These are phyloP conservation scores for Malurus alboscapulatus DNA, from an alignment of 2,113 vertebrate species.

Conservation along the genomic window DNA sequence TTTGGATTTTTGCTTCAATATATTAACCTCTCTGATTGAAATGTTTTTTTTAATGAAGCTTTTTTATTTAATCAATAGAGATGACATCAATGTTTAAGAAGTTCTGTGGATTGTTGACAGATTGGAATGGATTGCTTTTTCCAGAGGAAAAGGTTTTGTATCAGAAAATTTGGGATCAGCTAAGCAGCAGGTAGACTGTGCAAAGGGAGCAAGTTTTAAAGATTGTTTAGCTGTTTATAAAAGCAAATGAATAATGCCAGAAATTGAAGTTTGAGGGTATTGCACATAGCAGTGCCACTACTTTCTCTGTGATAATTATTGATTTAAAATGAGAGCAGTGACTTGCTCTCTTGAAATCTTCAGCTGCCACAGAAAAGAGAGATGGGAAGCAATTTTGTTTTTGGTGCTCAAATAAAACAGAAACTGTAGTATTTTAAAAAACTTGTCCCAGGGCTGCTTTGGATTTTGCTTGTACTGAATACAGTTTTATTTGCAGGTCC, in stretches of 20 bases:
- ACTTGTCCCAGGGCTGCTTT: background rate
- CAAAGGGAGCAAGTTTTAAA: background rate
- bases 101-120: background rate
- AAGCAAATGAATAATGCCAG: background rate
- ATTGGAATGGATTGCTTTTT: background rate
- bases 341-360: background rate
- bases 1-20: background rate
- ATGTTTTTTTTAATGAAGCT: background rate
- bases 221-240: background rate
- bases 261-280: background rate
- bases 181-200: background rate
- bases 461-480: background rate
- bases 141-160: background rate
- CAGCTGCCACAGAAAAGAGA: background rate
- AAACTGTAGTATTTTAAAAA: background rate
- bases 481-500: conserved; percentile 3
- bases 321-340: background rate
- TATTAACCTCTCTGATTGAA: background rate
- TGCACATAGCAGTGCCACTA: background rate
- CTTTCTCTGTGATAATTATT: background rate
- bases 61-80: background rate
- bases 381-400: background rate
- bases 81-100: background rate
- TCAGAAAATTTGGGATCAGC: background rate
- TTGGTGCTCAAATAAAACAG: background rate